A percentile compares a stretch with the other conserved stretches of the same genome.
Conservation (phyloP, 30 jellyfish, hydroid and myxozoan genomes). For the Haliclystus octoradiatus region DNA sequence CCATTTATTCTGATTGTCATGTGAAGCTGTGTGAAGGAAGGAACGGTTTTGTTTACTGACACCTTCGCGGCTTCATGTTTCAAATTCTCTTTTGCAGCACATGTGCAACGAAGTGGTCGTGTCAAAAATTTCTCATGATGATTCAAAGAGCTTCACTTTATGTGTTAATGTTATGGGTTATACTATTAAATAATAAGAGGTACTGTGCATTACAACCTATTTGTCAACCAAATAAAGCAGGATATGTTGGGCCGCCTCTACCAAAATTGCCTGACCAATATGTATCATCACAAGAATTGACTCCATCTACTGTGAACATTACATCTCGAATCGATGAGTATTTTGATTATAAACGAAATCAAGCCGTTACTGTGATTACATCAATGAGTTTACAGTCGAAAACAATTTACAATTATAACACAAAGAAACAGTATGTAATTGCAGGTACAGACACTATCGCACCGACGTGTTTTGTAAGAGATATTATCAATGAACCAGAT, state of each 20-base stretch:
- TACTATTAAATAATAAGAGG: too few relatives aligned
- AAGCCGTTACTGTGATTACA: neutral
- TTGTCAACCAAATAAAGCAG: neutral
- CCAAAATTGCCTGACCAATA: neutral
- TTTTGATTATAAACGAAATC: neutral
- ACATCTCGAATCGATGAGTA: neutral
- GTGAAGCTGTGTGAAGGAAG: too few relatives aligned
- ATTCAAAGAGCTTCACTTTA: too few relatives aligned
- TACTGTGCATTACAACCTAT: neutral
- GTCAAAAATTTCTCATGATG: too few relatives aligned
- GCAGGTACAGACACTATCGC: neutral
- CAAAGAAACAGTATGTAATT: neutral
- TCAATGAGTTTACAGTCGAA: neutral
- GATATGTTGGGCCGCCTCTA: neutral
- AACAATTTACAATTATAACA: neutral
- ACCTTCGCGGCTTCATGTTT: too few relatives aligned
- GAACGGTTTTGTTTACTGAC: too few relatives aligned
- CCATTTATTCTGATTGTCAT: too few relatives aligned
- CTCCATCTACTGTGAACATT: neutral
- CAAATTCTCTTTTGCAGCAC: too few relatives aligned
- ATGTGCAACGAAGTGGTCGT: too few relatives aligned
- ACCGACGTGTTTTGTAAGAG: neutral
- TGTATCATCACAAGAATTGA: neutral
- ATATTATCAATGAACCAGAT: neutral
- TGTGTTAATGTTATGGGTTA: too few relatives aligned